These are phyloP conservation scores for Phainopepla nitens DNA, from an alignment of 2,113 vertebrate species.

Conservation along the genomic window DNA sequence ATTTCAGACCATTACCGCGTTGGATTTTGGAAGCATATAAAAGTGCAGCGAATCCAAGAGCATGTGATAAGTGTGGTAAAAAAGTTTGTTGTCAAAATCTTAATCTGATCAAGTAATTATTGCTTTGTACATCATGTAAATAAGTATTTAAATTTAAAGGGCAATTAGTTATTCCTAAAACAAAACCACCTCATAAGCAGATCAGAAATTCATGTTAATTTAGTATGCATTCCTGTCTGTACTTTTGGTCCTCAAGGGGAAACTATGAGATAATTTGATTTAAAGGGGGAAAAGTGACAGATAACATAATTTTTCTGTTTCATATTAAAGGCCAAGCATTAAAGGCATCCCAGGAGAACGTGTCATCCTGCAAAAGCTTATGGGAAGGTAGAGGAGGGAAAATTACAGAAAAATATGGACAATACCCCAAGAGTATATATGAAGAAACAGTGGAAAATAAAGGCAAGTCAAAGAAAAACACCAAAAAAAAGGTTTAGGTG, in stretches of 20 bases:
- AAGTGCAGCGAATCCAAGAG: accelerated
- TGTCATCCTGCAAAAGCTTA: neutral
- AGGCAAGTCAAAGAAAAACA: neutral
- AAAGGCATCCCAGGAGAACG: neutral
- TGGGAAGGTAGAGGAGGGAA: neutral
- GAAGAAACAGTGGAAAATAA: neutral
- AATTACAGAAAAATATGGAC: neutral
- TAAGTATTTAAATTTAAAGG: neutral
- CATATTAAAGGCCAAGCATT: neutral
- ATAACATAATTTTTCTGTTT: neutral
- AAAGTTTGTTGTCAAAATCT: neutral
- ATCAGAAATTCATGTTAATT: neutral
- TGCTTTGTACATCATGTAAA: neutral
- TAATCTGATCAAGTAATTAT: neutral
- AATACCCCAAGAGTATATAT: neutral
- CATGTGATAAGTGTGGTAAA: accelerated
- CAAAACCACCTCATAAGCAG: accelerated
- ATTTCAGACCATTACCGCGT: accelerated
- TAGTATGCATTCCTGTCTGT: neutral
- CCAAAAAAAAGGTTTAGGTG: accelerated
- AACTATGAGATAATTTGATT: neutral
- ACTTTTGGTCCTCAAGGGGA: neutral
- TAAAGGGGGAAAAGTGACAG: neutral
- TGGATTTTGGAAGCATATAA: neutral
- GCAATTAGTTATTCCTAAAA: neutral